A percentile compares a stretch with the other conserved stretches of the same genome.
These are phyloP conservation scores for Ophonus ardosiacus DNA, from an alignment of 2,888 invertebrate species.

Conservation along the genomic window DNA sequence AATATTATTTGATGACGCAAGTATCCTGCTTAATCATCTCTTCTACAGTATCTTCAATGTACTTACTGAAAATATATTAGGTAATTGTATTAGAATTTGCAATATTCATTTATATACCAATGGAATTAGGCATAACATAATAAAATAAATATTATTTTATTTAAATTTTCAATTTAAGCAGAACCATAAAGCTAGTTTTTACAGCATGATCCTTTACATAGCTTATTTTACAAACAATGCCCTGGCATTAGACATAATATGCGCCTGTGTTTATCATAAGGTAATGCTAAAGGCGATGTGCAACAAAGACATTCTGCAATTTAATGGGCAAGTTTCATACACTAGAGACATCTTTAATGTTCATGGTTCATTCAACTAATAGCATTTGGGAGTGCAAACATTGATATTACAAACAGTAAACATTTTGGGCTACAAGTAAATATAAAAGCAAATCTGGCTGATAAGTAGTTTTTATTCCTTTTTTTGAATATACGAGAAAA, in stretches of 20 bases:
- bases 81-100: no score
- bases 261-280: neutral
- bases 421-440: neutral
- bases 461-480: neutral
- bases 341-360: conserved; percentile 12
- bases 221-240: neutral
- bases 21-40: no score
- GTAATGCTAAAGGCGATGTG: neutral
- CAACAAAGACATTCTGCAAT: neutral
- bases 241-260: neutral
- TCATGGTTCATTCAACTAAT: conserved; percentile 9
- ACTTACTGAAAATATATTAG: no score
- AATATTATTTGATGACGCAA: no score
- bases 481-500: no score
- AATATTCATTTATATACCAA: no score
- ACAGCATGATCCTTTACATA: no score
- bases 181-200: no score
- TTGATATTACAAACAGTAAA: conserved; percentile 17
- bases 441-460: neutral
- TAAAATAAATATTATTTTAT: no score
- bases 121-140: no score
- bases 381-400: conserved; percentile 4
- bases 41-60: no score
- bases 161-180: no score
- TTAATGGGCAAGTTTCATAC: neutral